Conservation (phyloP, 2,797 vertebrate species). For the Melanotaenia boesemani region DNA sequence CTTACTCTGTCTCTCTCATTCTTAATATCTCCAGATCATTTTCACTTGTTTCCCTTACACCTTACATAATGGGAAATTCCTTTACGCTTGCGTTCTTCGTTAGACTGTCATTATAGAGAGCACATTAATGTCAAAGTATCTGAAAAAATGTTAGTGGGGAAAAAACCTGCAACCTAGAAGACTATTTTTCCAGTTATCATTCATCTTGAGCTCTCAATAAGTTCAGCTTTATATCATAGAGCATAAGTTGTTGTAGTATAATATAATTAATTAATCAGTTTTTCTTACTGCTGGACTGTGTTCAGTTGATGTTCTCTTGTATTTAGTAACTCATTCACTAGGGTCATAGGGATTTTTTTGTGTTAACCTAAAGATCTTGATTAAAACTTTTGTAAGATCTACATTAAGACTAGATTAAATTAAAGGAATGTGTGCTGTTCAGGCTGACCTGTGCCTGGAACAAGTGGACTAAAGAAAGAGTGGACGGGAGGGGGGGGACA, state of each 20-base stretch:
- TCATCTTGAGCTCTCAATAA: background rate
- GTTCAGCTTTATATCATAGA: background rate
- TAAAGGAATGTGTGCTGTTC: slow-evolving; percentile 1
- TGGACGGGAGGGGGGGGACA: background rate
- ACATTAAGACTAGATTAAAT: slow-evolving; percentile 18
- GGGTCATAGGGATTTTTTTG: background rate
- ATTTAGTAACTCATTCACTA: slow-evolving; percentile 9
- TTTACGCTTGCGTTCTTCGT: slow-evolving; percentile 72
- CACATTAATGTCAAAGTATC: slow-evolving; percentile 24
- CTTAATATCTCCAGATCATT: slow-evolving; percentile 55
- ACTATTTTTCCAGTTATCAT: background rate
- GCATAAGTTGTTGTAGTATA: background rate
- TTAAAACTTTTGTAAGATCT: slow-evolving; percentile 15
- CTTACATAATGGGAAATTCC: slow-evolving; percentile 79
- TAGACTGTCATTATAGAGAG: slow-evolving; percentile 42
- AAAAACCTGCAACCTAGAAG: background rate
- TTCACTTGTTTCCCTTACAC: slow-evolving; percentile 48
- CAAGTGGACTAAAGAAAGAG: background rate
- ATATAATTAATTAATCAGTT: background rate
- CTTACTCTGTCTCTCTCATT: slow-evolving; percentile 45
- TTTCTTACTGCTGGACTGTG: background rate
- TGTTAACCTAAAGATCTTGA: slow-evolving; percentile 14
- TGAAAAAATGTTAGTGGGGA: background rate
- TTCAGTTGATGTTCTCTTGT: background rate
- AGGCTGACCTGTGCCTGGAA: slow-evolving; percentile 14